phyloP scores from a whole-genome alignment of 92 coral and sea anemone genomes.

The Blastomussa wellsi region DNA sequence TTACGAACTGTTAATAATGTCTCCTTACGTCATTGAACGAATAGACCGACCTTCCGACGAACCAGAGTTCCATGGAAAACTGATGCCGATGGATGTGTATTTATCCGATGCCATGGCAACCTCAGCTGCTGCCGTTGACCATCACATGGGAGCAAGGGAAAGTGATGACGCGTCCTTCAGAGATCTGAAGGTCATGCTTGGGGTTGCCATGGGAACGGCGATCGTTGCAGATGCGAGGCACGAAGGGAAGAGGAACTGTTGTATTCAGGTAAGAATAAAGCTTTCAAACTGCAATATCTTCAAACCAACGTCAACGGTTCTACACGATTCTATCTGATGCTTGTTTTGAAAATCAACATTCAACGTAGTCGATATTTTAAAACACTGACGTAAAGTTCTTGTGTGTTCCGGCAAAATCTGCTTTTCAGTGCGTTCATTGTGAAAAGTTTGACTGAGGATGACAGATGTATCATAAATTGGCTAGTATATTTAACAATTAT shows the following conservation, averaged over 20 bases:
- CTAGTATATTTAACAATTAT: no score
- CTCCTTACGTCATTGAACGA: conserved; percentile 69
- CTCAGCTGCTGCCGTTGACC: conserved; percentile 78
- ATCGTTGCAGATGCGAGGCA: conserved; percentile 75
- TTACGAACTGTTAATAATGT: conserved; percentile 64
- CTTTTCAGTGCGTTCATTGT: no score
- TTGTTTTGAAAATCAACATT: no score
- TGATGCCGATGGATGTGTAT: conserved; percentile 66
- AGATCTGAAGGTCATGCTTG: conserved; percentile 68
- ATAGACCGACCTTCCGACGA: conserved; percentile 59
- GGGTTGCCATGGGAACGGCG: conserved; percentile 86
- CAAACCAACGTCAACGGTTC: no score
- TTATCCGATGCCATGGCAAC: conserved; percentile 86
- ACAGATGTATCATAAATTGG: no score
- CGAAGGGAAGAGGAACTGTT: conserved; percentile 33
- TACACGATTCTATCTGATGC: no score
- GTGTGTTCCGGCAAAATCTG: no score
- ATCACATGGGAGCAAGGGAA: conserved; percentile 63
- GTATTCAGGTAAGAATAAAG: conserved; percentile 24
- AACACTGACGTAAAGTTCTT: no score
- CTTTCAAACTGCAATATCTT: neutral
- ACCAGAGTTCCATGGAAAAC: conserved; percentile 56
- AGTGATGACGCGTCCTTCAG: conserved; percentile 43
- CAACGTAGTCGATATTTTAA: no score
- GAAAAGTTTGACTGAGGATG: no score